These are phyloP conservation scores for Aspiorhynchus laticeps DNA, from an alignment of 2,113 vertebrate genomes.

Conservation along the genomic window DNA sequence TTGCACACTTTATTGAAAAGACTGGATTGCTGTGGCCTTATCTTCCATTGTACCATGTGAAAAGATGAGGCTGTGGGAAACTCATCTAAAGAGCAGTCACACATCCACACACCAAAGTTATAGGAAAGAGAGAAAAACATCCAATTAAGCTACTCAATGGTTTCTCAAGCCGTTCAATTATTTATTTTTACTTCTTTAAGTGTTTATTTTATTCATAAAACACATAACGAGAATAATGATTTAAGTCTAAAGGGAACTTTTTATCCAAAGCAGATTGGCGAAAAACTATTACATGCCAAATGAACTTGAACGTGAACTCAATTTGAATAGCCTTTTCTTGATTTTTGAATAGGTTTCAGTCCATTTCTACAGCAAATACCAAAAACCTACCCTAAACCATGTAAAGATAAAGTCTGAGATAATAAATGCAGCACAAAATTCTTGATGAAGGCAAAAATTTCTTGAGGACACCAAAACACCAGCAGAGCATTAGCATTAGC, in stretches of 20 bases:
- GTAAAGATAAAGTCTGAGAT: neutral
- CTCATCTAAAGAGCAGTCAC: constrained; percentile 29
- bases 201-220: neutral
- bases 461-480: neutral
- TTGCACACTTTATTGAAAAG: constrained; percentile 42
- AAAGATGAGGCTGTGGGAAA: constrained; percentile 34
- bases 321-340: neutral
- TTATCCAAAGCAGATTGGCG: neutral
- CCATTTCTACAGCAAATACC: neutral
- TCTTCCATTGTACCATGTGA: constrained; percentile 27
- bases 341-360: neutral
- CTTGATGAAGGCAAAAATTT: neutral
- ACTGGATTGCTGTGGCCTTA: neutral
- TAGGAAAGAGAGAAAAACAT: neutral
- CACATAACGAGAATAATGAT: neutral
- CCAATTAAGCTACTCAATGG: constrained; percentile 24
- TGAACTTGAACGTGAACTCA: neutral
- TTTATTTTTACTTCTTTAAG: neutral
- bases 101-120: neutral
- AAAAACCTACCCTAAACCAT: neutral
- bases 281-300: neutral
- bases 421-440: neutral
- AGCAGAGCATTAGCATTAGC: neutral
- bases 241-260: neutral
- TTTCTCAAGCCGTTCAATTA: constrained; percentile 5